phyloP scores from a whole-genome alignment of 2,113 vertebrate species.

The Macquaria ambigua region DNA sequence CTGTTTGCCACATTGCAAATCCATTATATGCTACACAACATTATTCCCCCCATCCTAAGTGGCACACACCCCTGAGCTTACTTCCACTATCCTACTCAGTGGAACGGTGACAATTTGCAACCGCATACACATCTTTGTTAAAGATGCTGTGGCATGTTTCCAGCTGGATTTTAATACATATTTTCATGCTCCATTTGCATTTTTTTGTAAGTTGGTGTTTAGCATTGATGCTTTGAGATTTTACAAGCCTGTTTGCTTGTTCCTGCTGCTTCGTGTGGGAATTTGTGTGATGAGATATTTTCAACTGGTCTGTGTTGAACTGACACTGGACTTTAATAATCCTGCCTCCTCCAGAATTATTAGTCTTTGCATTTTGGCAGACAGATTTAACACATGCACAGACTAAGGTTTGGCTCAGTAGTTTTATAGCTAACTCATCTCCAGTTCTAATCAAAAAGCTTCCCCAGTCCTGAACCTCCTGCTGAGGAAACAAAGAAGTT shows the following conservation, averaged over 20 bases:
- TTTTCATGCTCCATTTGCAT: slow-evolving; percentile 75
- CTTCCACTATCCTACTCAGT: slow-evolving; percentile 66
- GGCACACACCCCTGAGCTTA: slow-evolving; percentile 75
- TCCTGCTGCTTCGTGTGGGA: slow-evolving; percentile 39
- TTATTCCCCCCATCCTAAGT: slow-evolving; percentile 73
- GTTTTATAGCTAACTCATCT: slow-evolving; percentile 80
- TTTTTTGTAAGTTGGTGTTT: slow-evolving; percentile 65
- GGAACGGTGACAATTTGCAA: slow-evolving; percentile 72
- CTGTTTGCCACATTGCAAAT: slow-evolving; percentile 80
- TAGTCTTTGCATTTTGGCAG: slow-evolving; percentile 54
- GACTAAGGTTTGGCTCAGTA: slow-evolving; percentile 63
- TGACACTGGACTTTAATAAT: slow-evolving; percentile 56
- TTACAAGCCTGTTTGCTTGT: slow-evolving; percentile 61
- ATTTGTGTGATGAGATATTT: slow-evolving; percentile 54
- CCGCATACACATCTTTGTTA: slow-evolving; percentile 69
- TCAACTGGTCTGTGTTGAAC: slow-evolving; percentile 41
- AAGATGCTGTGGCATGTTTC: slow-evolving; percentile 66
- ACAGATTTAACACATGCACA: slow-evolving; percentile 44
- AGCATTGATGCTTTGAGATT: slow-evolving; percentile 51
- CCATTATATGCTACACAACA: slow-evolving; percentile 79
- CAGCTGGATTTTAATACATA: slow-evolving; percentile 74
- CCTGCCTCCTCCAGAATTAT: slow-evolving; percentile 45
- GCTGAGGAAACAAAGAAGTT: slow-evolving; percentile 77
- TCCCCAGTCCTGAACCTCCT: slow-evolving; percentile 64
- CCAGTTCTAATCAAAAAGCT: slow-evolving; percentile 79